A percentile compares a stretch with the other conserved stretches of the same genome.
Conservation (phyloP, 1,140 invertebrate species). For the Amphibalanus amphitrite region DNA sequence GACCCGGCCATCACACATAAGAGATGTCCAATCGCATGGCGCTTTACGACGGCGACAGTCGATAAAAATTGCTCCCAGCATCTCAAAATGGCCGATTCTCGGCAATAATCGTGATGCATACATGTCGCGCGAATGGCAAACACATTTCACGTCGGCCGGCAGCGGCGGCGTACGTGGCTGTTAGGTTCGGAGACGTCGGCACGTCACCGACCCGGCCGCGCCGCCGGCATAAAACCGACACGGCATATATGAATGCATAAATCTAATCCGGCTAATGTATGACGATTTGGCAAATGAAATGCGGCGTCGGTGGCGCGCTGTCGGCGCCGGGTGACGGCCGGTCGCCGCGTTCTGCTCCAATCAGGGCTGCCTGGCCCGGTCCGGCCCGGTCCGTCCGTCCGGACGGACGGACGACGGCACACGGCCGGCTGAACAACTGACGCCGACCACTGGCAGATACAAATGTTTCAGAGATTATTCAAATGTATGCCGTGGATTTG, state of each 20-base stretch:
- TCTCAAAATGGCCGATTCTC: not conserved
- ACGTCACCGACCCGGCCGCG: too few relatives aligned
- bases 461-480: too few relatives aligned
- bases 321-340: not conserved
- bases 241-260: slow-evolving; percentile 1
- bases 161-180: too few relatives aligned
- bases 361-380: too few relatives aligned
- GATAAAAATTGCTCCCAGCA: not conserved
- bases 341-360: too few relatives aligned
- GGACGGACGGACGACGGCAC: too few relatives aligned
- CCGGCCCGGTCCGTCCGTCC: too few relatives aligned
- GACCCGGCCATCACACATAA: not conserved
- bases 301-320: not conserved
- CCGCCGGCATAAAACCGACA: not conserved
- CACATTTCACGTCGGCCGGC: not conserved
- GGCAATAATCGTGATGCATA: not conserved
- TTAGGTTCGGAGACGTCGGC: not conserved
- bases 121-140: not conserved
- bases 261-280: not conserved
- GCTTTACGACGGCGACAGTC: not conserved
- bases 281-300: slow-evolving; percentile 1
- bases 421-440: too few relatives aligned
- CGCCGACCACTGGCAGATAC: too few relatives aligned
- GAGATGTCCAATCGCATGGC: not conserved
- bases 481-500: too few relatives aligned